Base-by-base conservation (phyloP, 1,140 invertebrate genomes). In the Eubasilissa regina region DNA sequence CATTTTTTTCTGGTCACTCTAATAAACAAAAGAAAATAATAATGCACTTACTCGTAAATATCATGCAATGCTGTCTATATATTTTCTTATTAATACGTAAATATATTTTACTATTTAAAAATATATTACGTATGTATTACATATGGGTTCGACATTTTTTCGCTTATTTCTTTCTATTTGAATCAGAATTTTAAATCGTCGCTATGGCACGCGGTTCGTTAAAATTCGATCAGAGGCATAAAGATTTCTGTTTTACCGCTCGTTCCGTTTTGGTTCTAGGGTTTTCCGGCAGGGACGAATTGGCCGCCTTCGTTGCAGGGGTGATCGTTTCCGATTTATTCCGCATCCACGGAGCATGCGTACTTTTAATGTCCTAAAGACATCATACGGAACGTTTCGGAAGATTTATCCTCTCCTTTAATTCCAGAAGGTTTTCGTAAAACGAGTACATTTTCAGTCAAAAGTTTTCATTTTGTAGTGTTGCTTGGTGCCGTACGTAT, bases 331-430 rank as follows among this genome's bases (percentile, higher is more conserved):
- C 72, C 15, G n/a, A n/a, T n/a, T n/a, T n/a, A n/a, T n/a, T 56
- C 60, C 45, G 21, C 75, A 75, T 80, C 78, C 76, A 66, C 75
- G 76, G 78, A 58, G 81, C 81, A 80, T 82, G 81, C 81, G 81
- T 72, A 56, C 47, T 19, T 44, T 76, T 75, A 82, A 77, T 73
- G 45, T 19, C 44, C 48, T 60, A 64, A 74, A 79, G 75, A 58
- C 74, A 56, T 58, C 68, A 74, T 21, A 70, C 77, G 9, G 78
- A 21, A 75, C 81, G 81, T 80, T 79, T 73, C 62, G 21, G 56
- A 68, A 74, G 43, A 66, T 51, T 15, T 72, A 43, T 68, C 55
- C 51, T 53, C 13, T 60, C 62, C 17, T 72, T 58, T 68, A 75
- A 51, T 53, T 48, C n/a, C 56, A 68, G 60, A 72, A 72, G 53